Base-by-base conservation (phyloP, 1,140 invertebrate genomes). In the Dufourea novaeangliae region DNA sequence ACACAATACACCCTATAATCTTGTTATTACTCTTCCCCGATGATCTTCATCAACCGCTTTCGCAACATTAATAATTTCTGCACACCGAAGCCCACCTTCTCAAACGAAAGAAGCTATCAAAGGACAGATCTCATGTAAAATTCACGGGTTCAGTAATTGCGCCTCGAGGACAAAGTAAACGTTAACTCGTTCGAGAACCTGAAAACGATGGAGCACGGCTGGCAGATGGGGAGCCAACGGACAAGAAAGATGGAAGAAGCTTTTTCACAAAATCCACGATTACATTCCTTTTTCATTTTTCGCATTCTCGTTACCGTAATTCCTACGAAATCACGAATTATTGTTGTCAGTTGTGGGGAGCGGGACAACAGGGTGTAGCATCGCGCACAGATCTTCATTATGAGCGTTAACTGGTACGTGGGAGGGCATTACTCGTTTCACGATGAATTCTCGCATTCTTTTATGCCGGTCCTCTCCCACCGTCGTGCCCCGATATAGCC, bases 361-460 rank as follows among this genome's bases (percentile, higher is more conserved):
- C 20, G 20, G 6, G 52, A 12, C 22, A 22, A 6, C 32, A 32
- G n/a, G n/a, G n/a, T n/a, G 29, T 32, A 34, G n/a, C 8, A 34
- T 29, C 29, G 56, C 12, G 59, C 22, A 10, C 34, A 62, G 22
- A 61, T 37, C 56, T 46, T 59, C 39, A 25, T 61, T 61, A 46
- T 17, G 56, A 34, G 25, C 17, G 39, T 72, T 61, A 72, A 72
- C 8, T 11, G 22, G 57, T 29, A 50, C 29, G 25, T 12, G 6
- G 37, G 44, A 2, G 25, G 41, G 11, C 11, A 32, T 73, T 73
- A 71, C n/a, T 1, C 29, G 32, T 54, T 52, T 20, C 27, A 11
- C 34, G 17, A 74, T 41, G 46, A 74, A 74, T 66, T 63, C 50
- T 27, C 73, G 37, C 25, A 61, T 68, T 77, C 61, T 73, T 69